Percentiles rank a stretch among this genome's conserved stretches.
These are phyloP conservation scores for Motacilla tschutschensis DNA, from an alignment of 2,113 vertebrate genomes.

Conservation along the genomic window DNA sequence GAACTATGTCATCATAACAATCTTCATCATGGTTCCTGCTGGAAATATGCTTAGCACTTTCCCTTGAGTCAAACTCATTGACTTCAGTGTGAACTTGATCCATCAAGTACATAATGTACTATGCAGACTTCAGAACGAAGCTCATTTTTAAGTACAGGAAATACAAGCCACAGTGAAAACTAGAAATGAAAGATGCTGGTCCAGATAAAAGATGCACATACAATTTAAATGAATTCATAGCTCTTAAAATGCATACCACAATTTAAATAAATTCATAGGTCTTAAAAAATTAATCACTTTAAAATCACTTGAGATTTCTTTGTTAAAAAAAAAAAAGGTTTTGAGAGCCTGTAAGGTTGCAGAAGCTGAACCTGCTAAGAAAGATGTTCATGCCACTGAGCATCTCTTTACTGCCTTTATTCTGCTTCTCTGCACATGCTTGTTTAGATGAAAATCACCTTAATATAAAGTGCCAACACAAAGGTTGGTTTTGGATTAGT, in stretches of 20 bases:
- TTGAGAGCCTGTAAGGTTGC: background rate
- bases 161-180: background rate
- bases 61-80: background rate
- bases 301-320: background rate
- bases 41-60: background rate
- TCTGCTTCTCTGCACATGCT: background rate
- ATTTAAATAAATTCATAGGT: background rate
- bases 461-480: background rate
- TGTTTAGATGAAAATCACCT: conserved; percentile 11
- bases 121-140: background rate
- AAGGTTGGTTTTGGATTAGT: background rate
- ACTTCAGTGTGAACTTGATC: background rate
- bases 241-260: background rate
- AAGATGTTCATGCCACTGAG: background rate
- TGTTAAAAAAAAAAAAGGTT: background rate
- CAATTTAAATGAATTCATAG: background rate
- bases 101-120: background rate
- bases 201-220: background rate
- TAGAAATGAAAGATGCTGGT: background rate
- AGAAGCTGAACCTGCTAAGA: background rate
- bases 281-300: background rate
- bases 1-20: background rate
- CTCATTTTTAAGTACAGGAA: background rate
- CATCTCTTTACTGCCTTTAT: background rate
- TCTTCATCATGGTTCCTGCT: background rate